Conservation (phyloP, 1,140 invertebrate species). For the Papilio polytes region DNA sequence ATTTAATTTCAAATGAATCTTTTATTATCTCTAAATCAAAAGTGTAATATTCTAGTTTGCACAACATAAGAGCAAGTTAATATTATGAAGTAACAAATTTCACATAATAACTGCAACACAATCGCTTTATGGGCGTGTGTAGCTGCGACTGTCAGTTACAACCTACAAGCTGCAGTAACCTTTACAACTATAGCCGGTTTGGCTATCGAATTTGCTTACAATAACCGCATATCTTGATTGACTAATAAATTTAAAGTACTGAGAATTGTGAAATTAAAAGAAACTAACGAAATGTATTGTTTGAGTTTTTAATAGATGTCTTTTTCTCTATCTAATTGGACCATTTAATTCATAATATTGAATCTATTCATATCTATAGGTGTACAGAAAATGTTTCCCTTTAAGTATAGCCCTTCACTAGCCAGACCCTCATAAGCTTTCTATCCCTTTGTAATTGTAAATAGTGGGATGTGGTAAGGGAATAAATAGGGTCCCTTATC, state of each 20-base stretch:
- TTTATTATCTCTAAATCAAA: background rate
- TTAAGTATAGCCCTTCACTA: too few species aligned
- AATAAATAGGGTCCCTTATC: too few species aligned
- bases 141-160: too few species aligned
- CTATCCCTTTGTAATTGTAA: too few species aligned
- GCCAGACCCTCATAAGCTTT: too few species aligned
- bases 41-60: background rate
- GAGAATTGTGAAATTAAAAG: background rate
- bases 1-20: too few species aligned
- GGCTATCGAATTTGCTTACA: constrained; percentile 29
- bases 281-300: background rate
- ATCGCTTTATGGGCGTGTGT: constrained; percentile 18
- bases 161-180: constrained; percentile 31
- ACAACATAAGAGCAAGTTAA: background rate
- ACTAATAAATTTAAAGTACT: constrained; percentile 19
- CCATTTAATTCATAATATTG: too few species aligned
- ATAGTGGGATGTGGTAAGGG: too few species aligned
- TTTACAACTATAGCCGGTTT: constrained; percentile 11
- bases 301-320: background rate
- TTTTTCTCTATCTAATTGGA: background rate
- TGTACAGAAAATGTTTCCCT: too few species aligned
- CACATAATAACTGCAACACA: constrained; percentile 8
- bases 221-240: constrained; percentile 26
- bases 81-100: background rate
- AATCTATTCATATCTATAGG: too few species aligned